A percentile compares a stretch with the other conserved stretches of the same genome.
Evolutionary conservation across 2,113 vertebrate genomes (phyloP).

Genomic region (Muntiacus muntjak): DNA sequence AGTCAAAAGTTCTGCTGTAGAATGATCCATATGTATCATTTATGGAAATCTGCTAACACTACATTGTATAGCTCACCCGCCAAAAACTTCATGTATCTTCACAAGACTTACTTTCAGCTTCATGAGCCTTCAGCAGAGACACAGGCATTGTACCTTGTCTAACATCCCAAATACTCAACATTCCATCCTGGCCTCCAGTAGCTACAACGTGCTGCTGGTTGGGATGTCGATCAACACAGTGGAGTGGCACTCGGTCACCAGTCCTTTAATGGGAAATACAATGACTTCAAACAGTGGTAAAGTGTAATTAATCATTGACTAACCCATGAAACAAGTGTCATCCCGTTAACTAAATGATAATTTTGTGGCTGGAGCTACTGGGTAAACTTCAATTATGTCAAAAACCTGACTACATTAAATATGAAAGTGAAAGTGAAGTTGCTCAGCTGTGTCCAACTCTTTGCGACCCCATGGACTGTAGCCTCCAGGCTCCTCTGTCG

Average conservation of each 20-base stretch:
- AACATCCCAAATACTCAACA: conserved; percentile 97
- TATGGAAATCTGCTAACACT: neutral
- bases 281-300: neutral
- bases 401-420: neutral
- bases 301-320: neutral
- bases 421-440: neutral
- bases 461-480: too few relatives aligned
- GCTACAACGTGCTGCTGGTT: conserved; percentile 97
- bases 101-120: conserved; percentile 91
- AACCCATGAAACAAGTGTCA: neutral
- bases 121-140: conserved; percentile 95
- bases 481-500: too few relatives aligned
- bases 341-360: neutral
- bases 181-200: conserved; percentile 93
- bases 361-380: neutral
- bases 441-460: too few relatives aligned
- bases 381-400: neutral
- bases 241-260: conserved; percentile 91
- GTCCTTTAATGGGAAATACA: conserved; percentile 69
- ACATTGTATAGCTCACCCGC: neutral
- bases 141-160: conserved; percentile 91
- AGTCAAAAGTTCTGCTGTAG: neutral
- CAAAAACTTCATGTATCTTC: neutral
- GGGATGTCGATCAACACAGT: conserved; percentile 96
- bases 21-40: neutral